phyloP scores from a whole-genome alignment of 2,113 vertebrate genomes.

The Bubalus kerabau region DNA sequence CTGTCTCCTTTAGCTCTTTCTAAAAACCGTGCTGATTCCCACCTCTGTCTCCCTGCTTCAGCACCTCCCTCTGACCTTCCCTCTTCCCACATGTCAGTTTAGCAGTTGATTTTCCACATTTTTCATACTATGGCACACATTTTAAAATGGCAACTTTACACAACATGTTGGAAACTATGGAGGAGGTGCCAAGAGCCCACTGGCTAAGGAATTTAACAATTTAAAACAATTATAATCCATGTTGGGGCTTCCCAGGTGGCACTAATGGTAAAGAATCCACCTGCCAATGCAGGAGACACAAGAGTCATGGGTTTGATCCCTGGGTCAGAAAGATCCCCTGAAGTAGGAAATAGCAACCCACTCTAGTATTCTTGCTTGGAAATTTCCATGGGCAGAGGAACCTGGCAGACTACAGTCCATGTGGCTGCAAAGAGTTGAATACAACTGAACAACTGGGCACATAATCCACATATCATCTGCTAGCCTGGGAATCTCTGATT shows the following conservation, averaged over 20 bases:
- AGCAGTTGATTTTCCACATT: neutral
- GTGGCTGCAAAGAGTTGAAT: neutral
- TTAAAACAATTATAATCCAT: neutral
- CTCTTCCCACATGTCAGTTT: neutral
- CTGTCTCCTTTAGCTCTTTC: neutral
- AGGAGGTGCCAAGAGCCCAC: neutral
- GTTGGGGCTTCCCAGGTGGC: neutral
- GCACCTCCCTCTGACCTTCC: neutral
- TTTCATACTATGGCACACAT: neutral
- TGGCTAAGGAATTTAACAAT: neutral
- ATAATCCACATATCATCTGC: neutral
- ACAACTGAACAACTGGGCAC: neutral
- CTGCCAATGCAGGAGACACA: neutral
- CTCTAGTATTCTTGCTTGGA: neutral
- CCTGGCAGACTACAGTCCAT: neutral
- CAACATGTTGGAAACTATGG: neutral
- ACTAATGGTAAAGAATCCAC: neutral
- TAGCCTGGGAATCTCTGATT: neutral
- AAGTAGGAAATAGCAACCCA: neutral
- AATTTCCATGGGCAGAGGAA: neutral
- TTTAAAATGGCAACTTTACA: neutral
- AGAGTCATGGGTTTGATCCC: neutral
- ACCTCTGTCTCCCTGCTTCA: neutral
- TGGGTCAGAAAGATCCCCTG: neutral
- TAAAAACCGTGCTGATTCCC: neutral